Conservation (phyloP, 1,140 invertebrate species). For the Oreohelix idahoensis region DNA sequence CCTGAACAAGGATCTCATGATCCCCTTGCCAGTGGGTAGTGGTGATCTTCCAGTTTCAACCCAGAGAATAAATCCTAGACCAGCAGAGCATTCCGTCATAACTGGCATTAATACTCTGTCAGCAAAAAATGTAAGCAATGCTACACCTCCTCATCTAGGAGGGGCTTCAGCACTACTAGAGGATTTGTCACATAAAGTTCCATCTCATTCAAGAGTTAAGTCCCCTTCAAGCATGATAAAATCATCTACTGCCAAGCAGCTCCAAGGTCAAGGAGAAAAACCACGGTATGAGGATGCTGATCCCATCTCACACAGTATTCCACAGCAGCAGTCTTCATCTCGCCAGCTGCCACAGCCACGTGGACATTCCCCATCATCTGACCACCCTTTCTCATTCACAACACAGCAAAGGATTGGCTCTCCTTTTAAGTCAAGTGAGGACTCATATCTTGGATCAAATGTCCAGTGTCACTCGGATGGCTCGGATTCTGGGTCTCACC, state of each 20-base stretch:
- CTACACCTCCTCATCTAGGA: neutral
- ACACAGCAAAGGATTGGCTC: neutral
- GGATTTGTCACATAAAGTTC: neutral
- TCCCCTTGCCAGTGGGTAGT: conserved; percentile 57
- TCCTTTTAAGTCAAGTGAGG: neutral
- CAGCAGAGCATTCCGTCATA: neutral
- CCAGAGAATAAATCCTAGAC: conserved; percentile 51
- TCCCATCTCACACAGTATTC: neutral
- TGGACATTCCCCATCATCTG: neutral
- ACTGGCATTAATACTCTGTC: conserved; percentile 12
- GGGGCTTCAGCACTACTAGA: neutral
- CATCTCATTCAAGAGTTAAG: neutral
- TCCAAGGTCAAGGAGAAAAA: neutral
- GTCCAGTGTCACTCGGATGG: conserved; percentile 7
- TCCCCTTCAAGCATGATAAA: neutral
- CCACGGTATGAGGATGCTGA: neutral
- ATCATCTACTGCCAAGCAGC: neutral
- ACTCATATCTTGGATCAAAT: neutral
- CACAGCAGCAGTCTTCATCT: neutral
- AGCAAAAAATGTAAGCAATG: neutral
- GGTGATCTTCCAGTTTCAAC: conserved; percentile 63
- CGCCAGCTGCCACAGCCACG: neutral
- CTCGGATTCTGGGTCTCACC: conserved; percentile 2
- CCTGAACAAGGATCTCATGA: conserved; percentile 14
- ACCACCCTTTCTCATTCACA: neutral